phyloP scores from a whole-genome alignment of 1,140 invertebrate genomes.

The Bombus pyrosoma region DNA sequence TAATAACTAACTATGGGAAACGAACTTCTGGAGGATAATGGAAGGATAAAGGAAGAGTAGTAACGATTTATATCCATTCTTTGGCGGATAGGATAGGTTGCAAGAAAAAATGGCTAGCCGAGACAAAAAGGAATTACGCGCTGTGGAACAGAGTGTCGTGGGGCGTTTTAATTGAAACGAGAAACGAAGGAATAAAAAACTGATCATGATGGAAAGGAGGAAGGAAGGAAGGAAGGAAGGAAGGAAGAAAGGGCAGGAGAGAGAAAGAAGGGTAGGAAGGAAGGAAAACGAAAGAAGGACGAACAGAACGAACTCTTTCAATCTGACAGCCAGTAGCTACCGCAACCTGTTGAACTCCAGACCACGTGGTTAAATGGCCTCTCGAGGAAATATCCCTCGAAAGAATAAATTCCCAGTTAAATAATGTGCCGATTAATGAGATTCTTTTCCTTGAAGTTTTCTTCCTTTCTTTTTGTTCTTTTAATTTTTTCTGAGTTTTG shows the following conservation, averaged over 20 bases:
- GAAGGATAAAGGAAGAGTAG: not conserved
- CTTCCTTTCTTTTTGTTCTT: too few relatives aligned
- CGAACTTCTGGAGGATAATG: not conserved
- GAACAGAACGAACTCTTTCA: slow-evolving; percentile 37
- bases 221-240: slow-evolving; percentile 44
- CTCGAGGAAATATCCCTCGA: not conserved
- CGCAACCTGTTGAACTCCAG: slow-evolving; percentile 78
- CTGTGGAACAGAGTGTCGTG: slow-evolving; percentile 20
- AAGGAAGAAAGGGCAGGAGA: slow-evolving; percentile 31
- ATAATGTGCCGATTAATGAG: not conserved
- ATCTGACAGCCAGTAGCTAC: slow-evolving; percentile 57
- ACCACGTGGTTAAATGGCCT: not conserved
- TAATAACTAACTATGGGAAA: not conserved
- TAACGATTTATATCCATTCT: not conserved
- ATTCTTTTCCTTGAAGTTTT: too few relatives aligned
- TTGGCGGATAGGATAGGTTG: not conserved
- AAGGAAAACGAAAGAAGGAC: slow-evolving; percentile 64
- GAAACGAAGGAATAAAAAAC: slow-evolving; percentile 49
- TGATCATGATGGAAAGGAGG: slow-evolving; percentile 46
- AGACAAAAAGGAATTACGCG: slow-evolving; percentile 41
- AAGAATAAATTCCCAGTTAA: not conserved
- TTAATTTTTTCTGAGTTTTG: too few relatives aligned
- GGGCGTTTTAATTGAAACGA: slow-evolving; percentile 73
- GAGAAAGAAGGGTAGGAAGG: slow-evolving; percentile 48
- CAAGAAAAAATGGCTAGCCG: not conserved